These are phyloP conservation scores for Balearica regulorum DNA, from an alignment of 2,797 vertebrate species.

Conservation along the genomic window DNA sequence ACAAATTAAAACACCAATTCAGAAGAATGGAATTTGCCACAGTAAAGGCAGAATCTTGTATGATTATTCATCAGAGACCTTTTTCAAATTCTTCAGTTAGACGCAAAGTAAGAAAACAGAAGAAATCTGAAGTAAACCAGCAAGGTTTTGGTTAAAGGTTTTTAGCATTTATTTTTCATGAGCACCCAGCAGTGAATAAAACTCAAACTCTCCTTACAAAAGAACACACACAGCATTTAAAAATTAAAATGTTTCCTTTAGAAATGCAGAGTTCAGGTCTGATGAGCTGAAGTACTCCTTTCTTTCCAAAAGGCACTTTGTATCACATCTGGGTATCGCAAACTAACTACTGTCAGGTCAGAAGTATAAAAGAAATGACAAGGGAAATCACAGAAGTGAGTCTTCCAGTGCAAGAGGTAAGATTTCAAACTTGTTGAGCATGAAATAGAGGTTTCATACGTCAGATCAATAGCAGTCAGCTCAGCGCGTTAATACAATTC, in stretches of 20 bases:
- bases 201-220: background rate
- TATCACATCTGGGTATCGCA: background rate
- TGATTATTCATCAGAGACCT: background rate
- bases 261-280: background rate
- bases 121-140: background rate
- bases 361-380: background rate
- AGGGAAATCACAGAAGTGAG: background rate
- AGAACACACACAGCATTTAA: background rate
- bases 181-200: background rate
- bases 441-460: background rate
- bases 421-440: background rate
- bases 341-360: background rate
- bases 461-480: background rate
- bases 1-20: background rate
- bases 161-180: background rate
- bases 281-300: background rate
- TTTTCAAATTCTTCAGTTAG: background rate
- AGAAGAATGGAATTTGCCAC: background rate
- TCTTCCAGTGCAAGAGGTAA: background rate
- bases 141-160: accelerated
- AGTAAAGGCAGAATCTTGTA: background rate
- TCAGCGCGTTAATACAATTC: background rate
- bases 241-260: background rate
- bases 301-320: background rate
- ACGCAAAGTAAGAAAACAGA: background rate